phyloP scores from a whole-genome alignment of 2,797 vertebrate species.

The Rhincodon typus region DNA sequence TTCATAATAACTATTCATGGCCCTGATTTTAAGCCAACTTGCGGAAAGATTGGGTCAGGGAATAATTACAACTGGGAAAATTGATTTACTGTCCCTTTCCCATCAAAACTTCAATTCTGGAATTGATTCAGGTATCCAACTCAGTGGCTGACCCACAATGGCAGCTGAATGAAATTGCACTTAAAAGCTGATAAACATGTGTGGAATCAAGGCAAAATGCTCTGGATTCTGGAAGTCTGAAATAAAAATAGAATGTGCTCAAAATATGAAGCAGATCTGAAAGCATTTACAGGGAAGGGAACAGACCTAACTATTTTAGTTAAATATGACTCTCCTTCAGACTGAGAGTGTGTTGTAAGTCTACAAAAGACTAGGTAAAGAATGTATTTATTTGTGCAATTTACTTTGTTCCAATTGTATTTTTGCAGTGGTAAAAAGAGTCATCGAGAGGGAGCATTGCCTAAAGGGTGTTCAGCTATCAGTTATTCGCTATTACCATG shows the following conservation, averaged over 20 bases:
- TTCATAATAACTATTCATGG: neutral
- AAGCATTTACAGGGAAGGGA: neutral
- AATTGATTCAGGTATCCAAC: neutral
- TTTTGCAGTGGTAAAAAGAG: conserved; percentile 45
- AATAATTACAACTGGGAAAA: neutral
- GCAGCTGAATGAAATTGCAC: neutral
- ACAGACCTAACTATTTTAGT: neutral
- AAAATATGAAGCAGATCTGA: neutral
- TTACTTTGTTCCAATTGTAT: conserved; percentile 33
- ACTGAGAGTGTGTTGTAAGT: neutral
- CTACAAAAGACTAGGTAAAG: neutral
- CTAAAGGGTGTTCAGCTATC: conserved; percentile 41
- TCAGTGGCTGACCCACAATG: neutral
- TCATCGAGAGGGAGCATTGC: conserved; percentile 43
- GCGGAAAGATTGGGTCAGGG: neutral
- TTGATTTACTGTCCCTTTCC: neutral
- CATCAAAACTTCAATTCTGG: neutral
- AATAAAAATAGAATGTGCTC: neutral
- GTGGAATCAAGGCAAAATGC: neutral
- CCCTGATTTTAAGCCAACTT: neutral
- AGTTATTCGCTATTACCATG: conserved; percentile 44
- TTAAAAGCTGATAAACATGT: neutral
- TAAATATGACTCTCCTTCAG: neutral
- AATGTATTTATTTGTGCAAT: neutral
- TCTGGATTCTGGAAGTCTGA: neutral